These are phyloP conservation scores for Synanthedon tipuliformis DNA, from an alignment of 2,888 invertebrate species.

Conservation along the genomic window DNA sequence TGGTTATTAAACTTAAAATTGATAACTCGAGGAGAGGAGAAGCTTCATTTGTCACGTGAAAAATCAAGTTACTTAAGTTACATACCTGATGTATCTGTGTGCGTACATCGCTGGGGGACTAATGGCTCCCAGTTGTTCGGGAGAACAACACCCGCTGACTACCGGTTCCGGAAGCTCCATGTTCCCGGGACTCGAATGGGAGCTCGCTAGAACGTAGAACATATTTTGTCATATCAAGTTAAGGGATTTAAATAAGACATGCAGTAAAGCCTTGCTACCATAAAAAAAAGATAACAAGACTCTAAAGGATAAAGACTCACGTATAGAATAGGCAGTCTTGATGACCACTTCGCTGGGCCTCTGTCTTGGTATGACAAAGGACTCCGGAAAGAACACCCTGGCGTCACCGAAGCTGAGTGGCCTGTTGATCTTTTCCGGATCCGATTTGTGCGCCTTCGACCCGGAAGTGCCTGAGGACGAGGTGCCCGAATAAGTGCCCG, in stretches of 20 bases:
- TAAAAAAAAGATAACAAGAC: too few species aligned
- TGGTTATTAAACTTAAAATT: too few species aligned
- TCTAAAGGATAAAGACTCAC: conserved; percentile 27
- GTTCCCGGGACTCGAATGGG: conserved; percentile 51
- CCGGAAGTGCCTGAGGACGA: conserved; percentile 64
- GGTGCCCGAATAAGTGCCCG: conserved; percentile 55
- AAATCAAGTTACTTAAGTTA: not conserved
- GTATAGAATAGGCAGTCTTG: conserved; percentile 49
- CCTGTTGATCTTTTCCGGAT: conserved; percentile 41
- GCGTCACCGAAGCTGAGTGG: conserved; percentile 57
- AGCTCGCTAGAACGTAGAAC: conserved; percentile 48
- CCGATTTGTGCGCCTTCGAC: conserved; percentile 46
- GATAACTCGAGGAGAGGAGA: conserved; percentile 7
- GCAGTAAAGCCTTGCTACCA: too few species aligned
- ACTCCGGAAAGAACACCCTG: conserved; percentile 64
- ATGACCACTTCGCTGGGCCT: conserved; percentile 46
- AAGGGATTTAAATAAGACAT: too few species aligned
- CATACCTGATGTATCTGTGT: conserved; percentile 54
- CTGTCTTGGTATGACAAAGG: conserved; percentile 58
- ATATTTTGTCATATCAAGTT: too few species aligned
- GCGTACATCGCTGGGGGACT: conserved; percentile 82
- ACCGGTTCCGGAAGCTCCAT: conserved; percentile 42
- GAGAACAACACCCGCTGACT: conserved; percentile 32
- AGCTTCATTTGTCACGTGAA: conserved; percentile 6
- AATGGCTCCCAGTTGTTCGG: conserved; percentile 67